Base-by-base conservation (phyloP, 2,888 invertebrate species). In the Agriopis marginaria region DNA sequence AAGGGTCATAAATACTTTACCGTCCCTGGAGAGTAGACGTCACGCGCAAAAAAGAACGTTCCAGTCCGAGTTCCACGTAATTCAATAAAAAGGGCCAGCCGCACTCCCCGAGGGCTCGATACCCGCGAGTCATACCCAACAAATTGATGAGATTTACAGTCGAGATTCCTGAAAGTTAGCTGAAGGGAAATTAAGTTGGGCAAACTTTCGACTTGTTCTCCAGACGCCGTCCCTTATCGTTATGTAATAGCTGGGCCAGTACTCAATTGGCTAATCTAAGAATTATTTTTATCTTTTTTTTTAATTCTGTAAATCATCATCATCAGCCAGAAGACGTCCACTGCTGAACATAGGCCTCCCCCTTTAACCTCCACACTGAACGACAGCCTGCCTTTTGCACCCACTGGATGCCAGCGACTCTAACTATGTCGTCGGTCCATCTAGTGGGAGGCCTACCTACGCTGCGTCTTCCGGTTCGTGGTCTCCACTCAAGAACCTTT, bases 61-160 rank as follows among this genome's bases (percentile, higher is more conserved):
- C 63, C 70, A 78, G 79, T 77, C 78, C 69, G 77, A 84, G 81
- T 84, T 86, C 79, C 79, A 75, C 79, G 85, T 88, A 89, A 90
- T 89, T 89, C 85, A 90, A 90, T 90, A 89, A 89, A 81, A 83
- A 83, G 83, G 84, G 82, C 82, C 81, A 10, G 81, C 83, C 84
- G 82, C 84, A 83, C 82, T 82, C 83, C 84, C 85, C 72, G 71
- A 73, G 83, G 85, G 72, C 63, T 63, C 67, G 60, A 70, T 70
- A 58, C 68, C 71, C 67, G 73, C 73, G 73, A 71, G 68, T 76
- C 74, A 73, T 72, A 71, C 86, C 86, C 83, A 84, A 85, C 88
- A 89, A 89, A 89, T 90, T 91, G 90, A 90, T 88, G 88, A 89
- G 90, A 92, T 92, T 91, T 88, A 86, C 89, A 86, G 82, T 77